Evolutionary conservation across 2,888 invertebrate genomes (phyloP).

Genomic region (Lordiphosa andalusiaca): DNA sequence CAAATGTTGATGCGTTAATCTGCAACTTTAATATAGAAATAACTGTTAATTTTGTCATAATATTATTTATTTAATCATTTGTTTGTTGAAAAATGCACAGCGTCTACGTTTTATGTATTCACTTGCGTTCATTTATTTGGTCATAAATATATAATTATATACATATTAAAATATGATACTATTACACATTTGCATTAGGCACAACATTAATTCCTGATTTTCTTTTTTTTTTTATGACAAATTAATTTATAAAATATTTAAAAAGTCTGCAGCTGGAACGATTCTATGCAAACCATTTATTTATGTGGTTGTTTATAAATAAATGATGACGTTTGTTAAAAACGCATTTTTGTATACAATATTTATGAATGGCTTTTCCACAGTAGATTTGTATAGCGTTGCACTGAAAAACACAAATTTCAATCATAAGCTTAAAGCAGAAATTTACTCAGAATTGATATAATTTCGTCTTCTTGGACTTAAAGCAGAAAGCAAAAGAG

Average conservation of each 20-base stretch:
- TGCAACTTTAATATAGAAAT: slow-evolving; percentile 41
- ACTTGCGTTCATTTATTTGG: slow-evolving; percentile 20
- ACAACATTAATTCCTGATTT: slow-evolving; percentile 65
- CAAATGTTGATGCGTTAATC: slow-evolving; percentile 17
- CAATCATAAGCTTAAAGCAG: slow-evolving; percentile 64
- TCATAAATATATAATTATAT: slow-evolving; percentile 33
- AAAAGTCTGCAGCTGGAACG: slow-evolving; percentile 26
- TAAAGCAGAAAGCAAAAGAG: slow-evolving; percentile 34
- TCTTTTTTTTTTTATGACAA: slow-evolving; percentile 27
- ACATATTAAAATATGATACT: slow-evolving; percentile 7
- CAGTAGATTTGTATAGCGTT: slow-evolving; percentile 38
- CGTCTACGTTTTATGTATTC: slow-evolving; percentile 25
- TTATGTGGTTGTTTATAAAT: slow-evolving; percentile 35
- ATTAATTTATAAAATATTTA: slow-evolving; percentile 48
- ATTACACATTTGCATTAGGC: slow-evolving; percentile 60
- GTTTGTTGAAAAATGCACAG: slow-evolving; percentile 18
- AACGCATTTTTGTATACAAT: slow-evolving; percentile 26
- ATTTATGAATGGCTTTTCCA: slow-evolving; percentile 30
- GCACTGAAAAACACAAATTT: slow-evolving; percentile 59
- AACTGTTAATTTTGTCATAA: slow-evolving; percentile 9
- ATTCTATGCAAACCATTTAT: slow-evolving; percentile 31
- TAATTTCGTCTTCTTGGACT: neutral
- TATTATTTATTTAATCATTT: slow-evolving; percentile 14
- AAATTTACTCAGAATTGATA: slow-evolving; percentile 29
- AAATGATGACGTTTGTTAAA: slow-evolving; percentile 41